Conservation (phyloP, 2,113 vertebrate species). For the Salvelinus alpinus region DNA sequence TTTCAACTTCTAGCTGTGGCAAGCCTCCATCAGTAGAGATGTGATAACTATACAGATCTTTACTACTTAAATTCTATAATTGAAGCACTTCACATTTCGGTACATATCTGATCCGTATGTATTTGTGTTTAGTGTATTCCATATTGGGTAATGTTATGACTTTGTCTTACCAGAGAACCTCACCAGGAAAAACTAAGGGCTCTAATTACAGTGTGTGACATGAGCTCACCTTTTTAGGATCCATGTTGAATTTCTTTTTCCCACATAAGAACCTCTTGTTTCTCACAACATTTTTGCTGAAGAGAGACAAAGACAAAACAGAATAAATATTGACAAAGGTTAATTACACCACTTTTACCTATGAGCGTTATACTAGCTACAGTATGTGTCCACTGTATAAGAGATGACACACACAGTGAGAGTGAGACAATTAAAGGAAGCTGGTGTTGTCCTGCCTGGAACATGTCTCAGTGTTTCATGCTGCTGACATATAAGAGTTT, state of each 20-base stretch:
- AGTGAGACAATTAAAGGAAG: background rate
- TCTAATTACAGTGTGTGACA: background rate
- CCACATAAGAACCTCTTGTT: slow-evolving; percentile 79
- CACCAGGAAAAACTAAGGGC: background rate
- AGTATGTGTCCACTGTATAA: background rate
- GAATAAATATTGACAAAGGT: background rate
- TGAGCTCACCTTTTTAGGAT: slow-evolving; percentile 80
- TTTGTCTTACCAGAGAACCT: background rate
- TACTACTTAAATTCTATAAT: background rate
- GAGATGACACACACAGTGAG: background rate
- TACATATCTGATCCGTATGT: background rate
- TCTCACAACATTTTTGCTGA: slow-evolving; percentile 75
- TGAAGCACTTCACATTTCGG: background rate
- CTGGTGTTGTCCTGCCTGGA: slow-evolving; percentile 10
- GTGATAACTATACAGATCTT: background rate
- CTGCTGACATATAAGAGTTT: background rate
- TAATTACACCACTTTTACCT: background rate
- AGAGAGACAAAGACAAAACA: slow-evolving; percentile 15
- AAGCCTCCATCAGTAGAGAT: background rate
- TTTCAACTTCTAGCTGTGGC: background rate
- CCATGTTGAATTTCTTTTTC: slow-evolving; percentile 93
- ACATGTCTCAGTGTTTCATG: background rate
- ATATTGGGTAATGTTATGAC: background rate
- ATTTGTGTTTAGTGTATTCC: background rate
- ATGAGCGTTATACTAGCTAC: background rate